These are phyloP conservation scores for Hylomyscus alleni DNA, from an alignment of 2,797 vertebrate genomes.

Conservation along the genomic window DNA sequence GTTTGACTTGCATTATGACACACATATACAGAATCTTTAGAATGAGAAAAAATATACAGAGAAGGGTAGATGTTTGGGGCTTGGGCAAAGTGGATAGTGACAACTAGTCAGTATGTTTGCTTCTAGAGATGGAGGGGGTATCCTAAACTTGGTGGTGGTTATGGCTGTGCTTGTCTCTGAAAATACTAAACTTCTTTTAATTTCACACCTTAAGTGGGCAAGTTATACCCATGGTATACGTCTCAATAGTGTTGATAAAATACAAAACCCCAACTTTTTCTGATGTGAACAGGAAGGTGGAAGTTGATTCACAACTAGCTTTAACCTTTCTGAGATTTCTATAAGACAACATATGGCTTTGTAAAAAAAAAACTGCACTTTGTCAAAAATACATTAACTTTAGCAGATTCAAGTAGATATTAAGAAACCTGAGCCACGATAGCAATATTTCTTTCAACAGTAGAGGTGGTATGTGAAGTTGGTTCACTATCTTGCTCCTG, in stretches of 20 bases:
- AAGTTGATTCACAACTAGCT: not conserved
- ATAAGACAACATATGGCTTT: not conserved
- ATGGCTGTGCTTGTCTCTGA: not conserved
- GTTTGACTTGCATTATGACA: not conserved
- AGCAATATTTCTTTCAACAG: not conserved
- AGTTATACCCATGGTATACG: not conserved
- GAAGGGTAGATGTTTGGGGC: not conserved
- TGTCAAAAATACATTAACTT: not conserved
- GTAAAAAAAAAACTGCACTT: not conserved
- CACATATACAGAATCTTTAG: not conserved
- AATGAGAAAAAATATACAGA: not conserved
- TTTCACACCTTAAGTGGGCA: not conserved
- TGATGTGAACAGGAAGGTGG: not conserved
- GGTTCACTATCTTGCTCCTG: not conserved
- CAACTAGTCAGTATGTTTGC: not conserved
- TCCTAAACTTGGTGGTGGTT: not conserved
- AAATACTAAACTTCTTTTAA: not conserved
- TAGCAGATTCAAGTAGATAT: not conserved
- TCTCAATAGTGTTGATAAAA: not conserved
- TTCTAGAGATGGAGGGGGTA: not conserved
- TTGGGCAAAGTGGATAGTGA: not conserved
- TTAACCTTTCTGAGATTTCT: not conserved
- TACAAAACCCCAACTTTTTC: constrained; percentile 1
- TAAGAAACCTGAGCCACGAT: not conserved
- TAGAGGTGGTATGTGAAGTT: not conserved